Percentiles rank a stretch among this genome's conserved stretches.
phyloP scores from a whole-genome alignment of 1,140 invertebrate species.

The Drosophila tristis region DNA sequence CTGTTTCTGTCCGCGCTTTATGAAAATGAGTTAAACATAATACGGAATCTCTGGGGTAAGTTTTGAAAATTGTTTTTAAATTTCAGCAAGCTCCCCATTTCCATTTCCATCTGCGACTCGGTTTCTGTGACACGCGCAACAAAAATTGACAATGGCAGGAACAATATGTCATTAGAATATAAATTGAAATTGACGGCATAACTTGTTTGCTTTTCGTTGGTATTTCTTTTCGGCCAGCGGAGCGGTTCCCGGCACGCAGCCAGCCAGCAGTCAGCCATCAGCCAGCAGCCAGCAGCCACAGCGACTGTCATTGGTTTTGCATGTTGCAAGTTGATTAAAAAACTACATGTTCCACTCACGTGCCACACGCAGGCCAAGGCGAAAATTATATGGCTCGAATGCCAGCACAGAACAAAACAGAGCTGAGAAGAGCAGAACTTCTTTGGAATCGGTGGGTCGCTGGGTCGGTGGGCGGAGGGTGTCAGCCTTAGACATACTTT shows the following conservation, averaged over 20 bases:
- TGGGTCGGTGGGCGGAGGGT: neutral
- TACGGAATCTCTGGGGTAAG: constrained; percentile 50
- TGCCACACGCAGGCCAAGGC: constrained; percentile 52
- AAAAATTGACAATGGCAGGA: constrained; percentile 44
- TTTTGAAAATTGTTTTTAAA: constrained; percentile 68
- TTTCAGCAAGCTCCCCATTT: constrained; percentile 13
- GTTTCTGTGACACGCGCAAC: constrained; percentile 41
- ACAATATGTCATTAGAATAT: constrained; percentile 69
- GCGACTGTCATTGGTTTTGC: constrained; percentile 47
- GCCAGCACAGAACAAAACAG: neutral
- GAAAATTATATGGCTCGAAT: constrained; percentile 25
- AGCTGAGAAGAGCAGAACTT: too few species aligned
- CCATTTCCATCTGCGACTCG: neutral
- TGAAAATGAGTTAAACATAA: constrained; percentile 73
- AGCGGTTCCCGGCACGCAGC: constrained; percentile 25
- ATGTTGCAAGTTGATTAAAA: constrained; percentile 61
- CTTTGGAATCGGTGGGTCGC: neutral
- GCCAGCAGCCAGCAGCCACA: neutral
- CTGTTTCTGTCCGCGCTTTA: constrained; percentile 54
- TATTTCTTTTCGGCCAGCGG: constrained; percentile 16
- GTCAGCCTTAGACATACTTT: constrained; percentile 53
- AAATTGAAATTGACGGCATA: constrained; percentile 63
- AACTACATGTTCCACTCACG: constrained; percentile 50
- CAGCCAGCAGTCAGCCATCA: constrained; percentile 5
- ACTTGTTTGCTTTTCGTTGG: constrained; percentile 42